These are phyloP conservation scores for Scelioninae gen. 1 DNA, from an alignment of 2,888 invertebrate species.

Conservation along the genomic window DNA sequence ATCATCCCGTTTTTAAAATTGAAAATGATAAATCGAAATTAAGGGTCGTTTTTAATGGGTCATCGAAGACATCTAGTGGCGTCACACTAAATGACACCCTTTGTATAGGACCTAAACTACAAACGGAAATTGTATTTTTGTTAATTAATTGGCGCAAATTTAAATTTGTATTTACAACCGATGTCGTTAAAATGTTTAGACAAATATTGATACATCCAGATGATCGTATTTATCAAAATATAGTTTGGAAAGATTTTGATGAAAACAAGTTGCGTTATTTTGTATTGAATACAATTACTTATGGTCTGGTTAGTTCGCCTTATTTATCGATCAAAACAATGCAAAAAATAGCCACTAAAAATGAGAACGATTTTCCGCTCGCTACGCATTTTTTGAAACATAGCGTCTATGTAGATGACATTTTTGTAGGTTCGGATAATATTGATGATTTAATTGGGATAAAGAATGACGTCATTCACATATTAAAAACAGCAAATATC, in stretches of 20 bases:
- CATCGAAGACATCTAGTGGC: constrained; percentile 26
- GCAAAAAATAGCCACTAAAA: background rate
- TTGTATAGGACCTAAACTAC: constrained; percentile 21
- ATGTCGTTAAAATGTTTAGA: constrained; percentile 48
- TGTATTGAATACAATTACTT: constrained; percentile 24
- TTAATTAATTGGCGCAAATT: no score
- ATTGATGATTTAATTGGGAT: background rate
- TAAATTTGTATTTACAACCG: constrained; percentile 14
- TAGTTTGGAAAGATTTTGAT: constrained; percentile 26
- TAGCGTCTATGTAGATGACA: no score
- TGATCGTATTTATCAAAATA: no score
- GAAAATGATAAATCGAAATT: constrained; percentile 14
- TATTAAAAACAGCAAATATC: no score
- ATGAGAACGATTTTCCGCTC: background rate
- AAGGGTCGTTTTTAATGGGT: constrained; percentile 40
- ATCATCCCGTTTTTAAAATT: constrained; percentile 31
- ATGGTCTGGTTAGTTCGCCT: no score
- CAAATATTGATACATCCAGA: constrained; percentile 31
- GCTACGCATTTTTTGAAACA: constrained; percentile 12
- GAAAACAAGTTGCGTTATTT: background rate
- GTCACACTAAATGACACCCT: constrained; percentile 33
- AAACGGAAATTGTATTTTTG: constrained; percentile 28
- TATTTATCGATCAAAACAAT: constrained; percentile 4
- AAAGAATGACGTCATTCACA: background rate
- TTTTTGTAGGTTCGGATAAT: background rate